These are phyloP conservation scores for Andinoacara biseriatus DNA, from an alignment of 2,113 vertebrate species.

Conservation along the genomic window DNA sequence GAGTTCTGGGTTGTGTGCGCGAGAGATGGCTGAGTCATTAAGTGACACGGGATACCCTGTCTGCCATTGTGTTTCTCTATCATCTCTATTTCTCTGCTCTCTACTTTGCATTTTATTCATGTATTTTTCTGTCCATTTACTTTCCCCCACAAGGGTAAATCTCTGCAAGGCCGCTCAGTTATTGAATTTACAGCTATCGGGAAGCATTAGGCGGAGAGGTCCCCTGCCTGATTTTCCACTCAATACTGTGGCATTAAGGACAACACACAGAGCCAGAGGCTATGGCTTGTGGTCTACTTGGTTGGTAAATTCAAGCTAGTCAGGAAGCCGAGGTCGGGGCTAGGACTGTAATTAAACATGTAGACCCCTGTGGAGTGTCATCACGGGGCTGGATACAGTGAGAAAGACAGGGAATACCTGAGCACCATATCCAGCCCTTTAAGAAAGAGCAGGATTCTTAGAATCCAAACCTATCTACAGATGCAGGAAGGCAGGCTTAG, in stretches of 20 bases:
- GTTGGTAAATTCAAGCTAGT: conserved; percentile 38
- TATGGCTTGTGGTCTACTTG: conserved; percentile 35
- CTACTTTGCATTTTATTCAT: conserved; percentile 46
- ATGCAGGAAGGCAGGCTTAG: conserved; percentile 42
- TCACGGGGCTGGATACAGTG: conserved; percentile 12
- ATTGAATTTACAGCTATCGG: conserved; percentile 78
- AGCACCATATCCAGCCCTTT: neutral
- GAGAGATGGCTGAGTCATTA: conserved; percentile 4
- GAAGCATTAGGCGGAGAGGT: conserved; percentile 71
- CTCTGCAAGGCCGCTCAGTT: conserved; percentile 59
- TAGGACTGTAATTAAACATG: conserved; percentile 50
- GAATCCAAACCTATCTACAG: conserved; percentile 51
- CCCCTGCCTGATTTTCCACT: conserved; percentile 63
- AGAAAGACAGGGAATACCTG: neutral
- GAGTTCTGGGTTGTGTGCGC: neutral
- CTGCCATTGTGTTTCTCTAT: conserved; percentile 22
- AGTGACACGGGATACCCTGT: conserved; percentile 20
- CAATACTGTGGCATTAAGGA: conserved; percentile 58
- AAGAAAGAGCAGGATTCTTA: conserved; percentile 61
- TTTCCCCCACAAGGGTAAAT: conserved; percentile 59
- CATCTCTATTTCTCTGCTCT: conserved; percentile 29
- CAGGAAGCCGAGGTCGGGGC: conserved; percentile 30
- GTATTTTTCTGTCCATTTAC: conserved; percentile 57
- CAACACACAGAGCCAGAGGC: conserved; percentile 39
- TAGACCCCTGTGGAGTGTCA: conserved; percentile 30